A percentile compares a stretch with the other conserved stretches of the same genome.
phyloP scores from a whole-genome alignment of 2,113 vertebrate genomes.

The Syngnathoides biaculeatus region DNA sequence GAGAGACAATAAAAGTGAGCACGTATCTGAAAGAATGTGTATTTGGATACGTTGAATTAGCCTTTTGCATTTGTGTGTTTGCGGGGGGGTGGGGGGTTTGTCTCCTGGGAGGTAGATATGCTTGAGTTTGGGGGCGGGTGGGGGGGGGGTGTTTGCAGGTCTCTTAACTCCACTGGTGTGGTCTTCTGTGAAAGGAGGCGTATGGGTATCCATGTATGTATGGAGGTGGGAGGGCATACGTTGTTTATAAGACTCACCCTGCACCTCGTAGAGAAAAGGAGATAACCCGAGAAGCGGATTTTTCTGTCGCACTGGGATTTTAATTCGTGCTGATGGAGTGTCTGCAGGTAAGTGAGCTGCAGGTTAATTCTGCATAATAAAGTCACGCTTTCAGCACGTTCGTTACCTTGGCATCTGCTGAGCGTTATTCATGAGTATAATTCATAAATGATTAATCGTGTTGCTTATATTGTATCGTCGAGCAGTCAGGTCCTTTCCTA shows the following conservation, averaged over 20 bases:
- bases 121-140: slow-evolving; percentile 32
- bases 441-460: too few relatives aligned
- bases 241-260: slow-evolving; percentile 8
- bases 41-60: slow-evolving; percentile 3
- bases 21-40: slow-evolving; percentile 21
- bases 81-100: slow-evolving; percentile 36
- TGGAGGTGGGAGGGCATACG: slow-evolving; percentile 2
- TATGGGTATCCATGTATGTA: slow-evolving; percentile 7
- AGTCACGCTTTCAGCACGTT: too few relatives aligned
- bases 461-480: too few relatives aligned
- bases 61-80: slow-evolving; percentile 34
- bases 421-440: too few relatives aligned
- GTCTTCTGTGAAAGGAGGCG: slow-evolving; percentile 48
- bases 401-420: too few relatives aligned
- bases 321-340: slow-evolving; percentile 4
- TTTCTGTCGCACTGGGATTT: slow-evolving; percentile 4
- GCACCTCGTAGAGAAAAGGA: background rate
- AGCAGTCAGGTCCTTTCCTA: too few relatives aligned
- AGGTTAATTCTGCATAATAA: background rate
- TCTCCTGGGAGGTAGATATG: slow-evolving; percentile 49
- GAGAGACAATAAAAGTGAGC: slow-evolving; percentile 22
- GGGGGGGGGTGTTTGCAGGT: slow-evolving; percentile 47
- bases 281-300: background rate
- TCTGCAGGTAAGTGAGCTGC: slow-evolving; percentile 30
- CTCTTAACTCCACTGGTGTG: slow-evolving; percentile 59